These are phyloP conservation scores for Haliclona indistincta DNA, from an alignment of 37 sponge, comb jelly and placozoan genomes.

Conservation along the genomic window DNA sequence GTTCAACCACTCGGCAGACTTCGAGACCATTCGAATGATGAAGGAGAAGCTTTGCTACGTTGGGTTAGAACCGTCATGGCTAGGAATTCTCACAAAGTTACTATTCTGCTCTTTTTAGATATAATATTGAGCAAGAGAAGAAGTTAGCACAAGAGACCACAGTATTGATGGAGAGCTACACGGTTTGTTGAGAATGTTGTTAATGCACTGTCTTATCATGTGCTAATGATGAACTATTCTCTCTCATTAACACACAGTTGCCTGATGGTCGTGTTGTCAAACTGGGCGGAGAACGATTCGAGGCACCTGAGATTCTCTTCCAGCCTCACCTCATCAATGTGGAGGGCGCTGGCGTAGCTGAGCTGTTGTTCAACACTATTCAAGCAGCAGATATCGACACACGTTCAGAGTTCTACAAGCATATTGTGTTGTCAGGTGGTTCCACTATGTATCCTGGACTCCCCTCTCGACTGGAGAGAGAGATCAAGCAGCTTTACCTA, in stretches of 20 bases:
- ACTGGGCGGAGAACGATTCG: slow-evolving; percentile 96
- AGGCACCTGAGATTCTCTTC: slow-evolving; percentile 97
- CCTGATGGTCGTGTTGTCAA: slow-evolving; percentile 98
- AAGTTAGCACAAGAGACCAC: slow-evolving; percentile 96
- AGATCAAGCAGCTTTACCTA: slow-evolving; percentile 99
- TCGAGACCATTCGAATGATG: slow-evolving; percentile 99
- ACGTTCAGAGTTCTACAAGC: slow-evolving; percentile 96
- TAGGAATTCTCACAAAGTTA: neutral
- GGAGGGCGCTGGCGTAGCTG: slow-evolving; percentile 96
- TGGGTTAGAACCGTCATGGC: slow-evolving; percentile 54
- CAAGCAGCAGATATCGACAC: slow-evolving; percentile 99
- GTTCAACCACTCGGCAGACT: slow-evolving; percentile 99
- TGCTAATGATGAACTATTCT: neutral
- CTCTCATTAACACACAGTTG: slow-evolving; percentile 31
- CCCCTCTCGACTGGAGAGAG: slow-evolving; percentile 96
- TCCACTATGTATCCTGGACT: slow-evolving; percentile 99
- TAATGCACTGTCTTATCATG: neutral
- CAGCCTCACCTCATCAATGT: slow-evolving; percentile 97
- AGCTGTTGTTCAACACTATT: slow-evolving; percentile 98
- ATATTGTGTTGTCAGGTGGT: slow-evolving; percentile 98
- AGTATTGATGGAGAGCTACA: slow-evolving; percentile 91
- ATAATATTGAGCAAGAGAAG: slow-evolving; percentile 96
- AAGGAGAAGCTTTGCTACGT: slow-evolving; percentile 99
- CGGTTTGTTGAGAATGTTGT: slow-evolving; percentile 46
- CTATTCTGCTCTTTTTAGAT: slow-evolving; percentile 37